Conservation (phyloP, 2,113 vertebrate species). For the Macrotus californicus region DNA sequence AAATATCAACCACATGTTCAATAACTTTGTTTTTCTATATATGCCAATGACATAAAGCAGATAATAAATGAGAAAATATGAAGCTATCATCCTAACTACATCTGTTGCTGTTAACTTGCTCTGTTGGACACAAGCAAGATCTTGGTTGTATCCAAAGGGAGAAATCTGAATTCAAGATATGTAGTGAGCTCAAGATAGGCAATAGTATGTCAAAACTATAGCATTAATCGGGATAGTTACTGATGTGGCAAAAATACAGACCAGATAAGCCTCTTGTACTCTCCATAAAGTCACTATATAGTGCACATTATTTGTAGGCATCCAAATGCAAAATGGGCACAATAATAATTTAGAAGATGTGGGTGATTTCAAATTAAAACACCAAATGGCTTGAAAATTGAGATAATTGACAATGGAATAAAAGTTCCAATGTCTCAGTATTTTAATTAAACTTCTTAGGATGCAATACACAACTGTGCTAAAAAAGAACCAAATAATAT, state of each 20-base stretch:
- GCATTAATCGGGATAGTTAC: neutral
- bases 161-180: neutral
- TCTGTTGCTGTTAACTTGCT: neutral
- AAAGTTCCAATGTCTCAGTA: neutral
- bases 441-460: neutral
- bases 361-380: neutral
- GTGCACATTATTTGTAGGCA: neutral
- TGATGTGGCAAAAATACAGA: neutral
- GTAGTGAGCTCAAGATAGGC: neutral
- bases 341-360: neutral
- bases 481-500: neutral
- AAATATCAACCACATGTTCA: slow-evolving; percentile 6
- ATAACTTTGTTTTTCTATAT: neutral
- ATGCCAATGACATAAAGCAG: neutral
- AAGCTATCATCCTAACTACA: neutral
- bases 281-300: neutral
- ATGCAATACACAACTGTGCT: neutral
- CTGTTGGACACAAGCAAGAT: neutral
- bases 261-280: neutral
- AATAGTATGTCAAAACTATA: neutral
- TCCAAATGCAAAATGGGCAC: neutral
- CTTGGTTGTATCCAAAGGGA: neutral
- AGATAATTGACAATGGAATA: neutral
- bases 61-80: neutral
- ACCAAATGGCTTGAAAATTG: neutral